These are phyloP conservation scores for Hestina assimilis DNA, from an alignment of 1,140 invertebrate genomes.

Conservation along the genomic window DNA sequence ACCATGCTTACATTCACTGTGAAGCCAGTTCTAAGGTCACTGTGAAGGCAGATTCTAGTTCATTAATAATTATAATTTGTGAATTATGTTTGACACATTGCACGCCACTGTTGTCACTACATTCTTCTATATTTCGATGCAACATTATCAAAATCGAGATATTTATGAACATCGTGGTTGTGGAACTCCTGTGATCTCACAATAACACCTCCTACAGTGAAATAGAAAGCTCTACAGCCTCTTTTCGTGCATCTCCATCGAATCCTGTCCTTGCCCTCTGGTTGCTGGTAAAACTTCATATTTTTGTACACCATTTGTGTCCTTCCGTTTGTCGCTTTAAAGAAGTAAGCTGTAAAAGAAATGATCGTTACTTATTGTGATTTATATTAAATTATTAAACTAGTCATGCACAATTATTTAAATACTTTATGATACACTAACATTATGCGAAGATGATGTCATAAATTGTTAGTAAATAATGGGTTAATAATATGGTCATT, in stretches of 20 bases:
- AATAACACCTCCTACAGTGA: conserved; percentile 31
- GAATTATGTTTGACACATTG: too few species aligned
- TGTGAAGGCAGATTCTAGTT: too few species aligned
- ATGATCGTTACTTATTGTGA: background rate
- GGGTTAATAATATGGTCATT: too few species aligned
- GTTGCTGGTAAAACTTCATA: conserved; percentile 46
- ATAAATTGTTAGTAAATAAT: background rate
- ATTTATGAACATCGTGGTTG: conserved; percentile 34
- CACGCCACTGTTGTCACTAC: too few species aligned
- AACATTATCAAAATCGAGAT: background rate
- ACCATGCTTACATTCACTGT: too few species aligned
- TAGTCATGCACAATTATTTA: background rate
- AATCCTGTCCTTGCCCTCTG: conserved; percentile 37
- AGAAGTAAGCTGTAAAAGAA: conserved; percentile 38
- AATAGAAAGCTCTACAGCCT: conserved; percentile 46
- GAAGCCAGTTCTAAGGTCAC: too few species aligned
- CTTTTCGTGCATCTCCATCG: conserved; percentile 50
- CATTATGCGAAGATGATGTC: background rate
- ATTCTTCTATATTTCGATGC: background rate
- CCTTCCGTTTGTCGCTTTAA: conserved; percentile 34
- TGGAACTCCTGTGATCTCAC: conserved; percentile 42
- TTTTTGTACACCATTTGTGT: conserved; percentile 47
- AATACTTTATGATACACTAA: too few species aligned
- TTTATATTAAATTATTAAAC: background rate
- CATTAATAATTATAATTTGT: too few species aligned